phyloP scores from a whole-genome alignment of 92 coral and sea anemone genomes.

The Zoanthus gigantus region DNA sequence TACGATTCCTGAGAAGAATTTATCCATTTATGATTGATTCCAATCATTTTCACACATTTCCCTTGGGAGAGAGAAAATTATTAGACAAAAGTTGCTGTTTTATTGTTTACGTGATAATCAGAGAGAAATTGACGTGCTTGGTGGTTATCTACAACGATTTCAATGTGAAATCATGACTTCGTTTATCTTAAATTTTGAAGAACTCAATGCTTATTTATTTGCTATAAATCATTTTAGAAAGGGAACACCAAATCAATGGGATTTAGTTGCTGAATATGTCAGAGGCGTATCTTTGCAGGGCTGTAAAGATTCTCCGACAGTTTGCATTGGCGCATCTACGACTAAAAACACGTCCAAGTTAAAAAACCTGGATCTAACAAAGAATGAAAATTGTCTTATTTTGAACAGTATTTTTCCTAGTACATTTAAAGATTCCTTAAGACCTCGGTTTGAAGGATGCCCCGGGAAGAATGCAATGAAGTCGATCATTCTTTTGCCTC shows the following conservation, averaged over 20 bases:
- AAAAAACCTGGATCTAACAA: constrained; percentile 28
- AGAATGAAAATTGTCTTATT: constrained; percentile 31
- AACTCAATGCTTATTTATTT: constrained; percentile 54
- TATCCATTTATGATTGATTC: not conserved
- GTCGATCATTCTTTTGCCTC: constrained; percentile 44
- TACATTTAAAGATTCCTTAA: constrained; percentile 8
- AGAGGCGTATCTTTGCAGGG: constrained; percentile 15
- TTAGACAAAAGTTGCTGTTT: not conserved
- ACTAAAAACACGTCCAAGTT: constrained; percentile 10
- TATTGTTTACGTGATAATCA: not conserved
- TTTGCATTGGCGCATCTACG: constrained; percentile 24
- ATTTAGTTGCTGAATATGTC: constrained; percentile 21
- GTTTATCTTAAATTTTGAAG: constrained; percentile 42
- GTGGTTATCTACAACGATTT: not conserved
- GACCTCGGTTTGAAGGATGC: constrained; percentile 9
- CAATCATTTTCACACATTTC: not conserved
- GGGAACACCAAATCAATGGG: constrained; percentile 2
- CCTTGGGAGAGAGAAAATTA: constrained; percentile 14
- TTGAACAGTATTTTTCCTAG: constrained; percentile 24
- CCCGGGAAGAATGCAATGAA: constrained; percentile 33
- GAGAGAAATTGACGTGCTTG: not conserved
- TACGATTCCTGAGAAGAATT: not conserved
- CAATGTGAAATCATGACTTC: constrained; percentile 45
- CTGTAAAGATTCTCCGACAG: constrained; percentile 22
- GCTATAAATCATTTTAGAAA: constrained; percentile 64